phyloP scores from a whole-genome alignment of 2,113 vertebrate species.

The Forbesichthys papilliferus region DNA sequence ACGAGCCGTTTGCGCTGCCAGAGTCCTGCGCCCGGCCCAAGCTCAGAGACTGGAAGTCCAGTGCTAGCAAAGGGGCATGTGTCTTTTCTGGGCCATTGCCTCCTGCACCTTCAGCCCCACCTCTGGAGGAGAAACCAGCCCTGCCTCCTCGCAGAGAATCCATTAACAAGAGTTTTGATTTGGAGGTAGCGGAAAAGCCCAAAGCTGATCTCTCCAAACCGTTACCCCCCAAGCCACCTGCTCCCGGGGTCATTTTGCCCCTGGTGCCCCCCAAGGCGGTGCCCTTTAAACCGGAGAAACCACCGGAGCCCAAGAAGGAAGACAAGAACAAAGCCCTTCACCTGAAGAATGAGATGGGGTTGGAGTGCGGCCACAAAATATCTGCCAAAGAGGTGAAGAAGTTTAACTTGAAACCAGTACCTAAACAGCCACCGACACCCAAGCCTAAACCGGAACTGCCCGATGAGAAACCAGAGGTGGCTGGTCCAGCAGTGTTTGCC shows the following conservation, averaged over 20 bases:
- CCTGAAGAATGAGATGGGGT: slow-evolving; percentile 92
- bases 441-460: slow-evolving; percentile 82
- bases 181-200: slow-evolving; percentile 81
- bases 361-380: slow-evolving; percentile 94
- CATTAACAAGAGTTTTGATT: slow-evolving; percentile 89
- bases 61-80: slow-evolving; percentile 63
- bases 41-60: slow-evolving; percentile 87
- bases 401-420: slow-evolving; percentile 91
- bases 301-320: slow-evolving; percentile 84
- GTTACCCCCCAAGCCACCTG: slow-evolving; percentile 85
- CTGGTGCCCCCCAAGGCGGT: slow-evolving; percentile 79
- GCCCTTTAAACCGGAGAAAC: slow-evolving; percentile 80
- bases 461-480: slow-evolving; percentile 84
- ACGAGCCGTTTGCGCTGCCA: slow-evolving; percentile 77
- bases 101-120: slow-evolving; percentile 73
- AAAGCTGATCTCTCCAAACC: slow-evolving; percentile 77
- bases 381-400: slow-evolving; percentile 94
- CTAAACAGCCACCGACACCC: slow-evolving; percentile 83
- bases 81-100: slow-evolving; percentile 62
- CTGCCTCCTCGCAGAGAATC: slow-evolving; percentile 92
- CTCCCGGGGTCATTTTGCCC: slow-evolving; percentile 83
- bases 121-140: slow-evolving; percentile 90
- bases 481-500: slow-evolving; percentile 76
- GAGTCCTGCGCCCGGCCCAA: slow-evolving; percentile 80
- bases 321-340: slow-evolving; percentile 89